Percentiles rank a stretch among this genome's conserved stretches.
Conservation (phyloP, 92 coral and sea anemone species). For the Epizoanthus ramosus region DNA sequence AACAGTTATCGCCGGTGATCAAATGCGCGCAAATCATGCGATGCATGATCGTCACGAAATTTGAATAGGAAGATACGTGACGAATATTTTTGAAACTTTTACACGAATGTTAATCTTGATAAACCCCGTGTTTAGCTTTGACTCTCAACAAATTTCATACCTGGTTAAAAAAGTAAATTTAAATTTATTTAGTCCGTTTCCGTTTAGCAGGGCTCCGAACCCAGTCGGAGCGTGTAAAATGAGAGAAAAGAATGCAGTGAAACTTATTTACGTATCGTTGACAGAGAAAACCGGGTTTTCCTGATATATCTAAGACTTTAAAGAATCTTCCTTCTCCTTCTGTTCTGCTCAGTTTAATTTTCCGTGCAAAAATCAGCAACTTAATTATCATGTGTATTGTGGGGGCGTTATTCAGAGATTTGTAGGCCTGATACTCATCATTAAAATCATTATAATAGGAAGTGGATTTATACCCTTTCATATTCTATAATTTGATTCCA, state of each 20-base stretch:
- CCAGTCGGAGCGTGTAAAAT: not conserved
- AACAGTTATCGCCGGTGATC: not conserved
- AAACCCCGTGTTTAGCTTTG: too few relatives aligned
- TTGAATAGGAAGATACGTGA: not conserved
- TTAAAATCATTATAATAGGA: constrained; percentile 18
- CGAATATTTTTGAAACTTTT: constrained; percentile 20
- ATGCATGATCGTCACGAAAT: not conserved
- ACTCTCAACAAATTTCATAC: not conserved
- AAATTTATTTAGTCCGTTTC: not conserved
- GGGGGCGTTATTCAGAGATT: constrained; percentile 16
- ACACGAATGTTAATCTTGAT: not conserved
- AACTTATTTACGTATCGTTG: not conserved
- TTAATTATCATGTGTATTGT: not conserved
- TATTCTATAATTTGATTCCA: constrained; percentile 30
- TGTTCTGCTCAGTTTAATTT: not conserved
- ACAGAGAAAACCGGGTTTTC: not conserved
- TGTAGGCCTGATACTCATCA: not conserved
- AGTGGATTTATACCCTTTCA: constrained; percentile 1
- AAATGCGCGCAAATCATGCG: constrained; percentile 4
- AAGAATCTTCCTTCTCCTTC: not conserved
- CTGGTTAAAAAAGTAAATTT: not conserved
- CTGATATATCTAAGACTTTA: not conserved
- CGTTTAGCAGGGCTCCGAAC: not conserved
- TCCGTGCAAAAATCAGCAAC: not conserved
- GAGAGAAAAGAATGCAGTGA: not conserved